Conservation (phyloP, 2,113 vertebrate species). For the Paedocypris sp. region DNA sequence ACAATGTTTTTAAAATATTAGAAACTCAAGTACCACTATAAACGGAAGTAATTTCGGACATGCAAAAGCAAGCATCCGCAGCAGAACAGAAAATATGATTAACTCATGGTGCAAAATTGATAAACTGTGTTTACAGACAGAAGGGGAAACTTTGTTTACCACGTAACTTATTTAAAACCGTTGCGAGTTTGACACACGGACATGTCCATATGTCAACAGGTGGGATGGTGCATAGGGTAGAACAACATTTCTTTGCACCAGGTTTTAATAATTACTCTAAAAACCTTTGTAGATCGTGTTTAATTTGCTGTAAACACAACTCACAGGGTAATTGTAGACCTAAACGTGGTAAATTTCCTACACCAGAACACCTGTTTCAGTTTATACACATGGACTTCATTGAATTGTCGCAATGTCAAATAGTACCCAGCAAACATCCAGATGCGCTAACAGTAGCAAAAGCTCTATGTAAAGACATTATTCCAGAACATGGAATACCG, state of each 20-base stretch:
- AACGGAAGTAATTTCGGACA: too few relatives aligned
- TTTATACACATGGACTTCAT: slow-evolving; percentile 11
- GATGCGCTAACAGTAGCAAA: background rate
- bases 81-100: too few relatives aligned
- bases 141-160: background rate
- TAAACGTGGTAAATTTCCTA: background rate
- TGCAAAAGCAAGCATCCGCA: too few relatives aligned
- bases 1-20: too few relatives aligned
- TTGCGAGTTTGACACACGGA: background rate
- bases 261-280: background rate
- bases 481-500: background rate
- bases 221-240: background rate
- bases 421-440: background rate
- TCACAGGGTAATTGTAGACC: background rate
- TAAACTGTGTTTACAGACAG: background rate
- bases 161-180: background rate
- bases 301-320: background rate
- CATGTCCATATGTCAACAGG: background rate
- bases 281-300: background rate
- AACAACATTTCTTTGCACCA: background rate
- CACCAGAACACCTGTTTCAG: slow-evolving; percentile 2
- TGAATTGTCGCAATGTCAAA: slow-evolving; percentile 5
- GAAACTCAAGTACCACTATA: too few relatives aligned
- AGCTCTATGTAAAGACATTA: background rate
- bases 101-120: background rate